Evolutionary conservation across 2,797 vertebrate genomes (phyloP), one percentile per base, ranked within the genome.

Genomic region (Lacerta agilis): DNA sequence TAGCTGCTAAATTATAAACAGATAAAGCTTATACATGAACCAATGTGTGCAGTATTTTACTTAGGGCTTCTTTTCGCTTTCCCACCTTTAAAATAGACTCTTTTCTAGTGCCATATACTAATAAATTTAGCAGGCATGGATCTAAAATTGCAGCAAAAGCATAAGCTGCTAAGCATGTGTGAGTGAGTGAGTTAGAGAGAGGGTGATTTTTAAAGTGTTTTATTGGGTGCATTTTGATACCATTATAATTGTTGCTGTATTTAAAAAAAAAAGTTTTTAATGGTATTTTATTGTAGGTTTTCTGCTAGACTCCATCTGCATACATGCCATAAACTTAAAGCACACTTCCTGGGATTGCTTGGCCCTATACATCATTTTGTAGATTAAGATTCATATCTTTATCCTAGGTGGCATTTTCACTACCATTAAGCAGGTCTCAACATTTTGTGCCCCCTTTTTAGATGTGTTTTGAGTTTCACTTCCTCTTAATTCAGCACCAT

Each of bases 401-500:
- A 1, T 8, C 3, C 2, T 6, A 33, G 58, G n/a, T 29, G 23
- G 15, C 36, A 23, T 38, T 41, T 64, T 15, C 25, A 10, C 61
- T 23, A 38, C 11, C 23, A 36, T 6, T 0, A 58, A 36, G 2
- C 45, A 36, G 8, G 6, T 11, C 13, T 38, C 17, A 11, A 72
- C 55, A 72, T 8, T 4, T 13, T 23, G 17, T 33, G 33, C 33
- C 33, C 67, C 27, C 0, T 80, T 20, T 86, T 71, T 58, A 79
- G 61, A 66, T 49, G 15, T 41, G 18, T 84, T 25, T 55, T 18
- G 41, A 6, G 29, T 72, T n/a, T 86, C 78, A 80, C 20, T 86
- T 80, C 77, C 85, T 58, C 85, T 86, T 80, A 58, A 41, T 38
- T 79, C 25, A 80, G 77, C 43, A 2, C 77, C 45, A 23, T 79